These are phyloP conservation scores for Chaetorhynchus papuensis DNA, from an alignment of 2,113 vertebrate genomes.

Conservation along the genomic window DNA sequence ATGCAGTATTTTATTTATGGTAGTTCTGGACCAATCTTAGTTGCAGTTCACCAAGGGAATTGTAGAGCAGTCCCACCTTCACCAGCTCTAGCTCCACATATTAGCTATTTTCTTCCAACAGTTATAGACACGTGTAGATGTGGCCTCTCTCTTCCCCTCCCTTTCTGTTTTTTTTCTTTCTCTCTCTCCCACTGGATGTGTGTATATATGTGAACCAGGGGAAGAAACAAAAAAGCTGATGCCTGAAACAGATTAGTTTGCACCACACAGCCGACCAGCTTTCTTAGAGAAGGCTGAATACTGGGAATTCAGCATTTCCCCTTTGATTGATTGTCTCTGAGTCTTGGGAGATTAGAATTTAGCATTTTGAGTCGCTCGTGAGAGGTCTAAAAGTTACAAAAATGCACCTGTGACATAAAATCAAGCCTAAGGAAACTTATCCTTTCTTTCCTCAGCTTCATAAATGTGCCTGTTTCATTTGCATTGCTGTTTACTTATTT, in stretches of 20 bases:
- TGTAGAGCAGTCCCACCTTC: not conserved
- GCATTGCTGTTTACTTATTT: not conserved
- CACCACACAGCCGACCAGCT: not conserved
- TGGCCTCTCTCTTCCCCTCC: not conserved
- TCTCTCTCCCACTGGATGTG: not conserved
- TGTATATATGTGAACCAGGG: not conserved
- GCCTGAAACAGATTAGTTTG: conserved; percentile 13
- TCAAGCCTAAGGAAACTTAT: not conserved
- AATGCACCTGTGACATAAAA: not conserved
- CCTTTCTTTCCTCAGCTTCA: not conserved
- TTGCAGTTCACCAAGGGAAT: not conserved
- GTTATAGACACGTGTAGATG: not conserved
- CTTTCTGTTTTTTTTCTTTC: too few relatives aligned
- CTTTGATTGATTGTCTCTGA: conserved; percentile 4
- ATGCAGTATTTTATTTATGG: not conserved
- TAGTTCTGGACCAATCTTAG: not conserved
- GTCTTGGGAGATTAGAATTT: not conserved
- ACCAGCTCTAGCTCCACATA: not conserved
- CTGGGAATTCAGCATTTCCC: not conserved
- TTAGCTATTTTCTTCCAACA: not conserved
- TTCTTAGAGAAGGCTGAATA: not conserved
- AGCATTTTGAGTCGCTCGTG: not conserved
- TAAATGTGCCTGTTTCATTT: not conserved
- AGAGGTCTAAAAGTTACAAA: not conserved
- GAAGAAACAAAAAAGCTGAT: not conserved